Evolutionary conservation across 1,140 invertebrate species (phyloP).

Genomic region (Drosophila pseudoobscura): DNA sequence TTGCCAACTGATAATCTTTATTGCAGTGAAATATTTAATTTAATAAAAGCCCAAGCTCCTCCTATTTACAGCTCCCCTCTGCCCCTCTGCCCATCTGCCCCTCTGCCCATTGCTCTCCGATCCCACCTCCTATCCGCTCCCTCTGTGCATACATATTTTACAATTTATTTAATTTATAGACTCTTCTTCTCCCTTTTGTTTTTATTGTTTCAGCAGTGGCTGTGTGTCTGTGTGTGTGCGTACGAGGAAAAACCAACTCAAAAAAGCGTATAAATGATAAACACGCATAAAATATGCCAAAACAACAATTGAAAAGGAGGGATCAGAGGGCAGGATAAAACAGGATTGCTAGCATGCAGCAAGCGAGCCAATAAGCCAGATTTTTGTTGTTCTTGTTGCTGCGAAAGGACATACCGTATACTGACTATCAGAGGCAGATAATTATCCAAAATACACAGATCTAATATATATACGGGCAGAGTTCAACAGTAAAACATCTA

Average conservation of each 20-base stretch:
- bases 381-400: slow-evolving; percentile 5
- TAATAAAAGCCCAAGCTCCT: slow-evolving; percentile 62
- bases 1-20: slow-evolving; percentile 79
- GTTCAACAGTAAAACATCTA: no score
- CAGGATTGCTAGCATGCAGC: slow-evolving; percentile 28
- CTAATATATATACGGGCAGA: no score
- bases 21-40: slow-evolving; percentile 80
- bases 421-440: neutral
- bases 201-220: slow-evolving; percentile 17
- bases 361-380: slow-evolving; percentile 51
- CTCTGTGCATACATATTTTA: slow-evolving; percentile 63
- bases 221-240: slow-evolving; percentile 12
- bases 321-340: no score
- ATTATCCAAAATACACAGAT: no score
- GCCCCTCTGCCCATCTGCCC: no score
- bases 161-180: slow-evolving; percentile 82
- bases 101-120: no score
- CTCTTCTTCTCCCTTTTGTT: slow-evolving; percentile 25
- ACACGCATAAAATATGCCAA: slow-evolving; percentile 75
- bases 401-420: neutral
- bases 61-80: neutral
- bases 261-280: slow-evolving; percentile 79
- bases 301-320: slow-evolving; percentile 59
- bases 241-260: slow-evolving; percentile 29
- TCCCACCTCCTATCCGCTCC: neutral